These are phyloP conservation scores for Hofmannophila pseudospretella DNA, from an alignment of 2,888 invertebrate genomes.

Conservation along the genomic window DNA sequence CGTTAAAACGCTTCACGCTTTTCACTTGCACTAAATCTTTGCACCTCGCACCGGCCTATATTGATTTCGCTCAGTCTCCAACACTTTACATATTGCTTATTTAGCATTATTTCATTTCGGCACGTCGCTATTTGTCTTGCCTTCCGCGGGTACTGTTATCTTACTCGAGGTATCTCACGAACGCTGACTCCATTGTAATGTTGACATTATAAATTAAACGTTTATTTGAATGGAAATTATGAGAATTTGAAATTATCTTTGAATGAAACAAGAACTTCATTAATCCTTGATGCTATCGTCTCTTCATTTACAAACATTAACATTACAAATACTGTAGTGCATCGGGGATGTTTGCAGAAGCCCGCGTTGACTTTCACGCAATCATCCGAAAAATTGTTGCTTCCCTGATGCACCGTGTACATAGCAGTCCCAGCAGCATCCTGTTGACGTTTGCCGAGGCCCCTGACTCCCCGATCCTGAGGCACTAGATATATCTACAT, in stretches of 20 bases:
- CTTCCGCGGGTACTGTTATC: constrained; percentile 51
- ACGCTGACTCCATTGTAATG: constrained; percentile 15
- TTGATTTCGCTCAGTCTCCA: constrained; percentile 58
- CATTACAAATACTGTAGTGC: too few species aligned
- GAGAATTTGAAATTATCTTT: not conserved
- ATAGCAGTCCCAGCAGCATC: too few species aligned
- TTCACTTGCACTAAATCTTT: constrained; percentile 17
- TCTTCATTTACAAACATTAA: too few species aligned
- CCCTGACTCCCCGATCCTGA: too few species aligned
- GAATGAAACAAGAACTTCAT: too few species aligned
- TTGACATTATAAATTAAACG: constrained; percentile 10
- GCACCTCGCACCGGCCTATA: constrained; percentile 25
- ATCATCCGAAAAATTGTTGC: too few species aligned
- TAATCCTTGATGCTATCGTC: too few species aligned
- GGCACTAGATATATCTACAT: too few species aligned
- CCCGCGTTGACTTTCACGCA: too few species aligned
- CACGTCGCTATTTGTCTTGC: constrained; percentile 56
- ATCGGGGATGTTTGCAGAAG: too few species aligned
- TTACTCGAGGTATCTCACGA: constrained; percentile 17
- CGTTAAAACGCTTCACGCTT: not conserved
- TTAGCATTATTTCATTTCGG: constrained; percentile 69
- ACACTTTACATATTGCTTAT: constrained; percentile 73
- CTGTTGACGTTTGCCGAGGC: too few species aligned
- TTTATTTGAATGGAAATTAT: not conserved
- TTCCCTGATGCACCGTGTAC: too few species aligned